Evolutionary conservation across 2,888 invertebrate species (phyloP).

Genomic region (Limnephilus auricula): DNA sequence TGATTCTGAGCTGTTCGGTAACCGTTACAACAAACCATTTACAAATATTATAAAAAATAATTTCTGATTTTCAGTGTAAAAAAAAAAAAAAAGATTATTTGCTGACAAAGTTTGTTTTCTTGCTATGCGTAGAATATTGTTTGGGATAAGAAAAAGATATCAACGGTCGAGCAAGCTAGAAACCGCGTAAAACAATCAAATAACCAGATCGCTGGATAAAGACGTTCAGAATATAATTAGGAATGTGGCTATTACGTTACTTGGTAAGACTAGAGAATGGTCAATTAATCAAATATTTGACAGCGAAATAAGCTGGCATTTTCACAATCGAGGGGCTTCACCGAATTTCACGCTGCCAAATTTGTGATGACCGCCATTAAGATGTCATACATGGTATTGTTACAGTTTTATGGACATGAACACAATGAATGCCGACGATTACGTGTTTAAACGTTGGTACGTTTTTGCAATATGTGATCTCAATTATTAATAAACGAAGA

Average conservation of each 20-base stretch:
- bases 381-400: slow-evolving; percentile 21
- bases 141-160: neutral
- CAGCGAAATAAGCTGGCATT: neutral
- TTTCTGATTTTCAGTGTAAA: no score
- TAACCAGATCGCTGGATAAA: neutral
- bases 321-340: slow-evolving; percentile 10
- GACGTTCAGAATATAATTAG: neutral
- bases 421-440: neutral
- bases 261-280: slow-evolving; percentile 13
- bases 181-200: neutral
- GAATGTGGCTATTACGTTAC: neutral
- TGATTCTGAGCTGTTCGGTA: no score
- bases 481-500: neutral
- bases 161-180: neutral
- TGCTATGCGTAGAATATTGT: neutral
- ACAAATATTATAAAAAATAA: no score
- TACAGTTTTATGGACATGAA: neutral
- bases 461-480: neutral
- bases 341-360: slow-evolving; percentile 26
- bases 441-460: neutral
- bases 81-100: no score
- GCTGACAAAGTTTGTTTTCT: neutral
- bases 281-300: slow-evolving; percentile 11
- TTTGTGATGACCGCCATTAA: slow-evolving; percentile 19
- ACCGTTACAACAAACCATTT: no score